Base-by-base conservation (phyloP, 1,140 invertebrate species). In the Harpegnathos saltator region DNA sequence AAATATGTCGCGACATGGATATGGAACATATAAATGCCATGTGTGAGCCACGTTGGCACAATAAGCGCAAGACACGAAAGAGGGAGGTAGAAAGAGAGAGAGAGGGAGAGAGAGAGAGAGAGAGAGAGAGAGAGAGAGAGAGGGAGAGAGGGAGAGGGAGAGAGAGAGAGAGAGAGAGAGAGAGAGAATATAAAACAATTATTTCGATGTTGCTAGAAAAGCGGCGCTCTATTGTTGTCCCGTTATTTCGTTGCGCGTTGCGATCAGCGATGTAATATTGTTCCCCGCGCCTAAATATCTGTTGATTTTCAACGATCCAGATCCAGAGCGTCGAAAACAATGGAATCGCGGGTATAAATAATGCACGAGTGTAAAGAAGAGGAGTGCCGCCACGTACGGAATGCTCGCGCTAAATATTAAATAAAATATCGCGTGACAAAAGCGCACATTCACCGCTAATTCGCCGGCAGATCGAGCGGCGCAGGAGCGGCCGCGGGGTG, bases 361-460 rank as follows among this genome's bases (percentile, higher is more conserved):
- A 80, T 69, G 17, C 19, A 68, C 19, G n/a, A 22, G 4, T n/a
- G 33, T 22, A 80, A 80, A 69, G 75, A 71, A 69, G 75, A 68
- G 52, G 14, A 3, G 62, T 17, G 65, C n/a, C 29, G 17, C 29
- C 7, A 9, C 38, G 38, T 15, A 22, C 48, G 12, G n/a, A 33
- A 22, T n/a, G 52, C 54, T 24, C 65, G 9, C 24, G 65, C 22
- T 29, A 52, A 19, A 78, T 22, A 19, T 71, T 80, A 80, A 80
- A 69, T 80, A 80, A 84, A 87, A 81, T 68, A 44, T 83, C 66
- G 61, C 69, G 74, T 56, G 62, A 63, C 56, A 59, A 66, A 82
- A 84, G 82, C 81, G 50, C 22, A 48, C 80, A n/a, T n/a, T n/a
- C n/a, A n/a, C n/a, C n/a, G 59, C 75, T 82, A 74, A 73, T 63